Evolutionary conservation across 30 jellyfish, hydroid and myxozoan genomes (phyloP).

Genomic region (Aurelia aurita): DNA sequence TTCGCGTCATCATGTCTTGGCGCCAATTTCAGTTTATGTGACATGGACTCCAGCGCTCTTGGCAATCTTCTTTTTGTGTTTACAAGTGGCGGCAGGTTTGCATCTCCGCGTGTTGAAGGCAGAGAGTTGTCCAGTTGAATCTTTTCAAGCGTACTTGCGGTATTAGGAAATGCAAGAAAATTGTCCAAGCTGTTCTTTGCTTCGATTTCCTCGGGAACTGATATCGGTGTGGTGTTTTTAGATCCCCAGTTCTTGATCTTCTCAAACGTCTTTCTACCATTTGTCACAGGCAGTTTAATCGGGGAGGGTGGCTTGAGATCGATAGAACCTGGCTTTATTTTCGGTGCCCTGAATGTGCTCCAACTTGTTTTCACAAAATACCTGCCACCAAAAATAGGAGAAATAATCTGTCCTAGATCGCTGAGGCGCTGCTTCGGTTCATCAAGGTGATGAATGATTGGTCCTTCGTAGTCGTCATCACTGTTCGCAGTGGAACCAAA

Average conservation of each 20-base stretch:
- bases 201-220: slow-evolving; percentile 11
- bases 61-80: slow-evolving; percentile 18
- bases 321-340: slow-evolving; percentile 54
- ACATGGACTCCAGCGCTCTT: slow-evolving; percentile 39
- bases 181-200: not conserved
- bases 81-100: not conserved
- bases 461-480: slow-evolving; percentile 67
- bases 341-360: slow-evolving; percentile 78
- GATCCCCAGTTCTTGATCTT: slow-evolving; percentile 61
- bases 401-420: slow-evolving; percentile 51
- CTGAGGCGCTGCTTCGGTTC: slow-evolving; percentile 35
- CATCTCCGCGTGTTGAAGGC: not conserved
- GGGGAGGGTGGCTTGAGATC: slow-evolving; percentile 45
- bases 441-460: slow-evolving; percentile 58
- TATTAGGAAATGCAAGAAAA: slow-evolving; percentile 10
- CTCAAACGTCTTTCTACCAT: slow-evolving; percentile 49
- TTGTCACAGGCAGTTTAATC: slow-evolving; percentile 26
- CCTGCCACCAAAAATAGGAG: slow-evolving; percentile 83
- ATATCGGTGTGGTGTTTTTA: not conserved
- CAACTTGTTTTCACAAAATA: slow-evolving; percentile 72
- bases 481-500: slow-evolving; percentile 11
- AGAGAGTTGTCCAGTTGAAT: not conserved
- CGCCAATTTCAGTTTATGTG: slow-evolving; percentile 8
- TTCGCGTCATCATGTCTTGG: slow-evolving; percentile 6
- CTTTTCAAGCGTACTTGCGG: not conserved